Conservation (phyloP, 1,140 invertebrate species). For the Orius laevigatus region DNA sequence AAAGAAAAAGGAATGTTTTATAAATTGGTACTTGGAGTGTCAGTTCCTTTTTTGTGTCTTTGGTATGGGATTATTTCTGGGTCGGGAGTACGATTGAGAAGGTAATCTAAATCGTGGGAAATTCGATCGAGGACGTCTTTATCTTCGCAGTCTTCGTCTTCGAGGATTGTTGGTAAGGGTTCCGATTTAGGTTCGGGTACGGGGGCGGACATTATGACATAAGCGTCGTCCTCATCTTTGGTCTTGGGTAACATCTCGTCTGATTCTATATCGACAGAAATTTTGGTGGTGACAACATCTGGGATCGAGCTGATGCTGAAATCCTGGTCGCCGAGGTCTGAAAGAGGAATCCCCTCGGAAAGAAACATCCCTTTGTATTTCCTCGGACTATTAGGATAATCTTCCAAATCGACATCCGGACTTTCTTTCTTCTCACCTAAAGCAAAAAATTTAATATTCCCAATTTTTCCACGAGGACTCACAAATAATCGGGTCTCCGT, state of each 20-base stretch:
- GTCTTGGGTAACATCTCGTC: not conserved
- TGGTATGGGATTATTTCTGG: not conserved
- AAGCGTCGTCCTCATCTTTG: not conserved
- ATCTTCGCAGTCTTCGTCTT: conserved; percentile 4
- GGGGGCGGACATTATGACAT: not conserved
- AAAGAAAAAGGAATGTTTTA: no score
- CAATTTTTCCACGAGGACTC: no score
- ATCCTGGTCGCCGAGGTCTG: not conserved
- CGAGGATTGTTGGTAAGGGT: not conserved
- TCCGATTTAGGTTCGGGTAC: not conserved
- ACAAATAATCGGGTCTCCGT: not conserved
- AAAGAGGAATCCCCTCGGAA: not conserved
- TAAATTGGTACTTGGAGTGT: no score
- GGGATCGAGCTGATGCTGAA: conserved; percentile 1
- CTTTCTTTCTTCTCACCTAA: conserved; percentile 4
- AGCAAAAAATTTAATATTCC: not conserved
- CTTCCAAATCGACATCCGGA: conserved; percentile 9
- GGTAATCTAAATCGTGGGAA: conserved; percentile 12
- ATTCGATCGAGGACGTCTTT: conserved; percentile 12
- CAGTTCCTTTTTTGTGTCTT: not conserved
- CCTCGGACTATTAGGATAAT: conserved; percentile 11
- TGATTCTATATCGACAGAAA: not conserved
- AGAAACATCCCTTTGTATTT: conserved; percentile 5
- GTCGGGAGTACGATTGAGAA: conserved; percentile 1
- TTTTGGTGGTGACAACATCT: conserved; percentile 1